Evolutionary conservation across 2,888 invertebrate genomes (phyloP).

Genomic region (Himalopsyche anomala): DNA sequence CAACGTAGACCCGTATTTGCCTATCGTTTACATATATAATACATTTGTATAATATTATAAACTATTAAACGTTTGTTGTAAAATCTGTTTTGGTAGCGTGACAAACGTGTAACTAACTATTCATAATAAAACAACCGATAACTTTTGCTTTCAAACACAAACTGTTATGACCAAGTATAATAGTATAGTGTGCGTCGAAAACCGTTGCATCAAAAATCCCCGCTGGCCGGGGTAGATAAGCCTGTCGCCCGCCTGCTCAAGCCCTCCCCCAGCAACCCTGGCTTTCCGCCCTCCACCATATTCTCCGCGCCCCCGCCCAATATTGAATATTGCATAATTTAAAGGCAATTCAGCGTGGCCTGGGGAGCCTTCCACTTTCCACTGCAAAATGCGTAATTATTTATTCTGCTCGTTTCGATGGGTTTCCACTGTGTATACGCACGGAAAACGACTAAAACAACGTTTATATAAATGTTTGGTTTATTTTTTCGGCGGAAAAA

Average conservation of each 20-base stretch:
- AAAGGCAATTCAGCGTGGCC: conserved; percentile 60
- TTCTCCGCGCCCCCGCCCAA: conserved; percentile 62
- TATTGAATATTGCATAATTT: conserved; percentile 66
- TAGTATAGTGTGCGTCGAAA: not conserved
- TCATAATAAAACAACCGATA: no score
- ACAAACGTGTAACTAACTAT: no score
- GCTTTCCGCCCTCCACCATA: conserved; percentile 68
- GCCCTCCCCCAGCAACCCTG: conserved; percentile 72
- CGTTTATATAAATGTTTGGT: not conserved
- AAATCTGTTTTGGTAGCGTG: no score
- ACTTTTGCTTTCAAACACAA: no score
- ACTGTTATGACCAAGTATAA: no score
- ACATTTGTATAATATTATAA: no score
- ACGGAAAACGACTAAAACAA: conserved; percentile 32
- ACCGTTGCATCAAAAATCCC: conserved; percentile 13
- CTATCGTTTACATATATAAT: no score
- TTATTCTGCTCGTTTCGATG: conserved; percentile 54
- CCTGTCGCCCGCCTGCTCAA: conserved; percentile 67
- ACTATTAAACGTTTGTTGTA: no score
- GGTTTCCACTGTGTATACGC: conserved; percentile 12
- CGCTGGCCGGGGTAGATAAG: conserved; percentile 56
- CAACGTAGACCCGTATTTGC: no score
- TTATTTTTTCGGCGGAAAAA: not conserved
- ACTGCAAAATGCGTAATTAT: conserved; percentile 61
- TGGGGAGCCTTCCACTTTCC: conserved; percentile 53